These are phyloP conservation scores for Papilio helenus DNA, from an alignment of 1,140 invertebrate species.

Conservation along the genomic window DNA sequence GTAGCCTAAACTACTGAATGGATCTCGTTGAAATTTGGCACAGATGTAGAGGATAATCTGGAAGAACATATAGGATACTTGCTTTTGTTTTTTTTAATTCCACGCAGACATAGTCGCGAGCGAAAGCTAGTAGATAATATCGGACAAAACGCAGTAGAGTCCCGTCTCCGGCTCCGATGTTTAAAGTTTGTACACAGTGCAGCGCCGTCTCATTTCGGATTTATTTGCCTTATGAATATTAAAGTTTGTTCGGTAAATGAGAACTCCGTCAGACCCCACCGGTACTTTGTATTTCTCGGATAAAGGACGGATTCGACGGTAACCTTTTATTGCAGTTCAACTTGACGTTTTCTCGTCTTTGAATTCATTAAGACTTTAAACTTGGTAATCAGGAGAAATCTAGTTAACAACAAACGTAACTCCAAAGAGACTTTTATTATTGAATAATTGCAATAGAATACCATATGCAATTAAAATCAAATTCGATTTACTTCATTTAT, in stretches of 20 bases:
- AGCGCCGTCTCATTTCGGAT: conserved; percentile 54
- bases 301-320: conserved; percentile 55
- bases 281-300: conserved; percentile 57
- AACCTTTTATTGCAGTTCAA: conserved; percentile 43
- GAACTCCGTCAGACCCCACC: conserved; percentile 55
- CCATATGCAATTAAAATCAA: no score
- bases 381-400: not conserved
- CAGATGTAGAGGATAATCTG: no score
- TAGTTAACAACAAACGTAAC: not conserved
- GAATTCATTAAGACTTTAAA: conserved; percentile 13
- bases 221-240: conserved; percentile 71
- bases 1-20: no score
- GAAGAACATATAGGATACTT: no score
- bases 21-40: no score
- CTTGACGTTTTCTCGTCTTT: not conserved
- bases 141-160: not conserved
- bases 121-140: no score
- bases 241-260: conserved; percentile 62
- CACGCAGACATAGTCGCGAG: no score
- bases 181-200: conserved; percentile 37
- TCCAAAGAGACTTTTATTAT: not conserved
- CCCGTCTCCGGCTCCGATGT: conserved; percentile 16
- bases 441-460: no score
- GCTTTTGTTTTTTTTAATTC: no score
- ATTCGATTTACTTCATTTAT: not conserved